Conservation (phyloP, 1,140 invertebrate species). For the Aphaenogaster ashmeadi region DNA sequence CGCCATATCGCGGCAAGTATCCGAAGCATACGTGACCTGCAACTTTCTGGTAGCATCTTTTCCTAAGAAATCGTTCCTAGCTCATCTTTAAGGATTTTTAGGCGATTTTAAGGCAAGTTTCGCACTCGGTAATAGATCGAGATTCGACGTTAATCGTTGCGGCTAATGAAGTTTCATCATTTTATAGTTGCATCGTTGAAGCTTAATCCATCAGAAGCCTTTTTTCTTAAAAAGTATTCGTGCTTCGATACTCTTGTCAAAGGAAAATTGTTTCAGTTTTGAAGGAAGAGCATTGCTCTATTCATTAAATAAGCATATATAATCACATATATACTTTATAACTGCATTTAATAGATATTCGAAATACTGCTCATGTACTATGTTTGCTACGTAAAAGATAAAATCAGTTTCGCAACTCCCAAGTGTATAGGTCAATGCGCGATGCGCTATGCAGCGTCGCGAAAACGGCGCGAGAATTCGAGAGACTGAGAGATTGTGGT, state of each 20-base stretch:
- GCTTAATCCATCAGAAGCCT: background rate
- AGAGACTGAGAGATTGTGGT: constrained; percentile 58
- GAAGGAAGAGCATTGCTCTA: background rate
- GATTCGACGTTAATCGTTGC: background rate
- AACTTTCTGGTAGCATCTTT: constrained; percentile 82
- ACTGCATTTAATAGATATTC: background rate
- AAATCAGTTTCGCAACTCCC: constrained; percentile 57
- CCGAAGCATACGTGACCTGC: constrained; percentile 87
- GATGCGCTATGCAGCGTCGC: constrained; percentile 76
- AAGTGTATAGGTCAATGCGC: constrained; percentile 72
- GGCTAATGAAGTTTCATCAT: background rate
- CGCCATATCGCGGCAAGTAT: constrained; percentile 86
- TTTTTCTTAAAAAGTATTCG: background rate
- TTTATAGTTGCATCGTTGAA: background rate
- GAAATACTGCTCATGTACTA: background rate
- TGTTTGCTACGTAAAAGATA: background rate
- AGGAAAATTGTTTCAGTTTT: background rate
- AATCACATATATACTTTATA: background rate
- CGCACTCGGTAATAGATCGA: background rate
- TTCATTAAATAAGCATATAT: background rate
- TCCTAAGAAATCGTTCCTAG: constrained; percentile 58
- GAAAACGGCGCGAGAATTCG: constrained; percentile 81
- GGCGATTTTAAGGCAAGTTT: background rate
- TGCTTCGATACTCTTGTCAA: background rate
- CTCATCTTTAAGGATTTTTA: constrained; percentile 31